These are phyloP conservation scores for Hozukius guyotensis DNA, from an alignment of 2,797 vertebrate species.

Conservation along the genomic window DNA sequence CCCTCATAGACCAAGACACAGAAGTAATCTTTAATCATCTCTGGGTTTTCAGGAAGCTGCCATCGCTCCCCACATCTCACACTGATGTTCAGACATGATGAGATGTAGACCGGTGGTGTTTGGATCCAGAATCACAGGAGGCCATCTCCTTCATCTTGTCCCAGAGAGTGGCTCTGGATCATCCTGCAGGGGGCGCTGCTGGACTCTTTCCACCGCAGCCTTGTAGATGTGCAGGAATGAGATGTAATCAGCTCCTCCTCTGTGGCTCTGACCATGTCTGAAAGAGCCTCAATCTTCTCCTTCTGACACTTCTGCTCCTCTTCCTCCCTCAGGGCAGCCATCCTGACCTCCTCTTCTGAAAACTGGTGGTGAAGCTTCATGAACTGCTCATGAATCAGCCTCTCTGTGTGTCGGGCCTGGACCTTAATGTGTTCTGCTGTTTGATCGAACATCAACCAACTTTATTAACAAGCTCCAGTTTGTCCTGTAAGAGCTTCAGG, in stretches of 20 bases:
- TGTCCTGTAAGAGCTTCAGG: background rate
- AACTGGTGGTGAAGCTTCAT: background rate
- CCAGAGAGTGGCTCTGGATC: background rate
- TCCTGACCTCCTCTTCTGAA: background rate
- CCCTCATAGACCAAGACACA: background rate
- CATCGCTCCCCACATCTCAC: background rate
- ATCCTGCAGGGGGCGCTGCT: background rate
- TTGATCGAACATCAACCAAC: conserved; percentile 14
- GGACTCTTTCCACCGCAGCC: background rate
- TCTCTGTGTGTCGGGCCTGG: background rate
- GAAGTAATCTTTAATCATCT: background rate
- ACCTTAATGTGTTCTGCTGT: background rate
- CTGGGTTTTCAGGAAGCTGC: background rate
- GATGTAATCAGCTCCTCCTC: background rate
- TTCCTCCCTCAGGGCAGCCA: background rate
- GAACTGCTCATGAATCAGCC: background rate
- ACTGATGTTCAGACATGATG: background rate
- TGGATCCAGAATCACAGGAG: background rate
- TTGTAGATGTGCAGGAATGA: background rate
- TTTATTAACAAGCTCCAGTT: conserved; percentile 16
- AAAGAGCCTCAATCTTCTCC: background rate
- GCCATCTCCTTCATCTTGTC: background rate
- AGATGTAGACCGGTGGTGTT: background rate
- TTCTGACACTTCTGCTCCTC: background rate
- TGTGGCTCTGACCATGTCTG: background rate